Percentiles rank a stretch among this genome's conserved stretches.
phyloP scores from a whole-genome alignment of 1,140 invertebrate species.

The Leptinotarsa texana region DNA sequence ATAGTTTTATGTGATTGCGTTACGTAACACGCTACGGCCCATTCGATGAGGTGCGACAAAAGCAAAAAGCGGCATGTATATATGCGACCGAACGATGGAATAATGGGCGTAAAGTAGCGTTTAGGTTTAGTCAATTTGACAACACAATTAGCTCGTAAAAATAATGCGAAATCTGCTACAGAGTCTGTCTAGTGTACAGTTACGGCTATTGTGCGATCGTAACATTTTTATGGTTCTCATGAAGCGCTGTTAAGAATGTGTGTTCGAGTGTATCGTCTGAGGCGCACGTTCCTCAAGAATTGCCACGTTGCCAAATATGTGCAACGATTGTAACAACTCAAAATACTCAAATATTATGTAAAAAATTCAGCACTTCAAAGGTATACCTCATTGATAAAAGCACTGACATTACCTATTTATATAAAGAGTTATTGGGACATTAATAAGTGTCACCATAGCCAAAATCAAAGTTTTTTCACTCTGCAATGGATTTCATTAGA shows the following conservation, averaged over 20 bases:
- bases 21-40: constrained; percentile 11
- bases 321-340: too few relatives aligned
- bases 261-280: not conserved
- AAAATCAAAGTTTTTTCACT: too few relatives aligned
- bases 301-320: constrained; percentile 17
- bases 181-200: constrained; percentile 51
- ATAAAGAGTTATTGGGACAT: too few relatives aligned
- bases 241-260: constrained; percentile 34
- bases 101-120: constrained; percentile 46
- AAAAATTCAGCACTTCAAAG: not conserved
- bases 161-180: constrained; percentile 50
- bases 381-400: too few relatives aligned
- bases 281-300: constrained; percentile 26
- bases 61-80: constrained; percentile 1
- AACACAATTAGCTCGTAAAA: constrained; percentile 52
- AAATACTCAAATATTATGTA: not conserved
- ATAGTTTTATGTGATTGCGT: not conserved
- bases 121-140: constrained; percentile 49
- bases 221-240: constrained; percentile 52
- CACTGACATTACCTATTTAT: too few relatives aligned
- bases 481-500: too few relatives aligned
- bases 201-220: constrained; percentile 51
- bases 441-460: too few relatives aligned
- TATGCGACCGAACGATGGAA: constrained; percentile 37
- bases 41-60: constrained; percentile 32